Evolutionary conservation across 2,113 vertebrate species (phyloP), one percentile per base, ranked within the genome.

Genomic region (Cynocephalus volans): DNA sequence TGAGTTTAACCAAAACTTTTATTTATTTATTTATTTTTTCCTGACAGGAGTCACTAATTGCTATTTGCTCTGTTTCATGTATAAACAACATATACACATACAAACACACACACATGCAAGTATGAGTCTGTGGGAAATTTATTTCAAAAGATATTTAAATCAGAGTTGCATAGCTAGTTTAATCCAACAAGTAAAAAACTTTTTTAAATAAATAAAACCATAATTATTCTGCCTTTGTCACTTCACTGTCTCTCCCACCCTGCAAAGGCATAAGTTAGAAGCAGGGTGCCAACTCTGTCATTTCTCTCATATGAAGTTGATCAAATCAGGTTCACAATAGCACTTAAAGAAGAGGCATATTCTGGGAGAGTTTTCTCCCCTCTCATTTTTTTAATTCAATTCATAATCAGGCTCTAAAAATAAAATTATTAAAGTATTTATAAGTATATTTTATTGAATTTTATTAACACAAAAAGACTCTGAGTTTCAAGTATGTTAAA

Each of bases 381-480:
- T 82, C 28, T 88, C 3, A 48, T 56, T 88, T 81, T 83, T n/a
- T 8, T 70, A 36, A 56, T 54, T 87, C 26, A 52, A 52, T 41
- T 85, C 8, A 60, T 83, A 5, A 19, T 95, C 24, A 72, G 11
- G 5, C 23, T 60, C 19, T 75, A 80, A 93, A 82, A 85, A 76
- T 54, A 88, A 88, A 84, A 83, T 33, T 82, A 87, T 64, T 81
- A 6, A 81, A 23, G 11, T 82, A 88, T 95, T 88, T 83, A 81
- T 73, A 26, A 93, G 89, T n/a, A 18, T 36, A 84, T 67, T 45
- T 95, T 84, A 24, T 67, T 95, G 84, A 92, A 65, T 88, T 79
- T 80, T 58, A 41, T 41, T 89, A 87, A 48, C 21, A 81, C 82
- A 86, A 54, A 91, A 96, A 52, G 1, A n/a, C 10, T 56, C 9